A percentile compares a stretch with the other conserved stretches of the same genome.
Conservation (phyloP, 1,140 invertebrate species). For the Oncopeltus fasciatus region DNA sequence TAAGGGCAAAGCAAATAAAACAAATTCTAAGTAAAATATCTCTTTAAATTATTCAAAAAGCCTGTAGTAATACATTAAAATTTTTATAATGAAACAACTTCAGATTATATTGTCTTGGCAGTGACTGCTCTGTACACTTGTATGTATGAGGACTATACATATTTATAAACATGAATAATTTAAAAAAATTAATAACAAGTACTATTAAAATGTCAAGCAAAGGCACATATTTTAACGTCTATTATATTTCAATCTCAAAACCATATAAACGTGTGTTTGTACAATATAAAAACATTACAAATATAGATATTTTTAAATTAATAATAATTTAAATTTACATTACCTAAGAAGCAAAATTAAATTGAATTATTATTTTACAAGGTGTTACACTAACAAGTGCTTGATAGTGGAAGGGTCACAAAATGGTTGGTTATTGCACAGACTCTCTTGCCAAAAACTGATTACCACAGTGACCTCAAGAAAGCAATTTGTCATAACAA, state of each 20-base stretch:
- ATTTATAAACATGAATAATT: neutral
- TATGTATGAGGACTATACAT: no score
- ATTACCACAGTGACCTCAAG: neutral
- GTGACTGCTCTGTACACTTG: no score
- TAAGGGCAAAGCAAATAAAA: no score
- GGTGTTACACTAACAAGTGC: conserved; percentile 6
- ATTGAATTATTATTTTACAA: neutral
- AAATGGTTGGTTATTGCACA: neutral
- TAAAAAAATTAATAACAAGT: neutral
- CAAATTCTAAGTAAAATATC: neutral
- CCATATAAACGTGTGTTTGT: neutral
- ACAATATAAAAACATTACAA: conserved; percentile 4
- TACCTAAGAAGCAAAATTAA: conserved; percentile 7
- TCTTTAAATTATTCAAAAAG: neutral
- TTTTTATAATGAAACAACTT: neutral
- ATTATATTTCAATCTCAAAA: neutral
- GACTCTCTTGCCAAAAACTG: no score
- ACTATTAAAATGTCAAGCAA: conserved; percentile 3
- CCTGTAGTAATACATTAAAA: neutral
- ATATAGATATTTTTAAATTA: conserved; percentile 5
- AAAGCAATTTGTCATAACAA: conserved; percentile 3
- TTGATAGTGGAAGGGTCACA: neutral
- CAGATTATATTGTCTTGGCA: neutral
- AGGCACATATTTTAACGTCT: conserved; percentile 5
- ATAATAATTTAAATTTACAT: conserved; percentile 3